Base-by-base conservation (phyloP, 2,113 vertebrate species). In the Equus przewalskii region DNA sequence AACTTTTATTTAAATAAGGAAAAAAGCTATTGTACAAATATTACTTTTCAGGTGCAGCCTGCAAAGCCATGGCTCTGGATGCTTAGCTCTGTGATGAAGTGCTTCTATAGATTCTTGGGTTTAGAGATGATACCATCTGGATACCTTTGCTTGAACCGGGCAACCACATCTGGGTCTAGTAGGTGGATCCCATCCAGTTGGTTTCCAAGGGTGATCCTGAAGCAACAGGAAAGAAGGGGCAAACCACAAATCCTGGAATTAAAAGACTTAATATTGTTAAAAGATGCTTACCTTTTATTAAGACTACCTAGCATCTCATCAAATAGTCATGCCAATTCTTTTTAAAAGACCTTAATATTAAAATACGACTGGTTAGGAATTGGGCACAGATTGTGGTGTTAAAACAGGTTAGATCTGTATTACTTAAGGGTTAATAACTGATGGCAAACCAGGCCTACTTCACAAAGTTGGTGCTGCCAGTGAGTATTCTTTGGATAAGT, bases 151-250 rank as follows among this genome's bases (percentile, higher is more conserved):
- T 99, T 99, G 96, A 99, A 99, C 49, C 99, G 99, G 54, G 99
- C 99, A 84, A 99, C 99, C 1, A 99, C 99, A 24, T 99, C 99
- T 1, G 99, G 99, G 93, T 99, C 99, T 98, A 99, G 94, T 51
- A 99, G 98, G 89, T 99, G 99, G 96, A 99, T 99, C 11, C 99
- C 99, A 60, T 99, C 99, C 51, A 99, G 97, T 98, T 99, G 99
- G 98, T 99, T 99, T 93, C 99, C 99, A 16, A 99, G 98, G 5
- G 99, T 99, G 84, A 99, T 98, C 99, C 99, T 99, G 82, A 97
- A 97, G 83, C 44, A 91, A 97, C 24, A 26, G 62, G 65, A 30
- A 76, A 67, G 87, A 69, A n/a, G 33, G 15, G 49, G 28, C n/a
- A 96, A 97, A 85, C 30, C 85, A 95, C 56, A 96, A 94, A 80